Evolutionary conservation across 2,797 vertebrate species (phyloP), one percentile per base, ranked within the genome.

Genomic region (Chelmon rostratus): DNA sequence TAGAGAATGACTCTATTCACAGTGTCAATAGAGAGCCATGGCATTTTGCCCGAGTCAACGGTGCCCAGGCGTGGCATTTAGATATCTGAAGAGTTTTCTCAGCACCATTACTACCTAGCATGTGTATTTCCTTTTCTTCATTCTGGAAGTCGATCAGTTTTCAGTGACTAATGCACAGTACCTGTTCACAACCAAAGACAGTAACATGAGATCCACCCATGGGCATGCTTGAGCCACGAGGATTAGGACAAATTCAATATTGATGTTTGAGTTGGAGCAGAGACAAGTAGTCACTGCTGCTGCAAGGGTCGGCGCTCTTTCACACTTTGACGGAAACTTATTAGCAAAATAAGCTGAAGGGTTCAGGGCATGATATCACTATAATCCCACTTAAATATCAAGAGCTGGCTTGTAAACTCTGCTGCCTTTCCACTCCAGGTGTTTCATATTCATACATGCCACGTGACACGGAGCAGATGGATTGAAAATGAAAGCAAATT

Each of bases 11-110:
- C 28, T 81, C 57, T 62, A 81, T 79, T 78, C 25, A 73, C 23
- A 64, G 50, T 67, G 80, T 89, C 83, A 86, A 72, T 54, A 76
- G 21, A 83, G 69, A 78, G 21, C 33, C 23, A 62, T 80, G 81
- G 74, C 86, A 84, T 91, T 86, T 81, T 71, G 69, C 64, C 78
- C 0, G 47, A 78, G 81, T 86, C 82, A 87, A 87, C 81, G 81
- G 49, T 47, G 64, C 57, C 50, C 40, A 16, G 71, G 31, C 12
- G 5, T 85, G 83, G 58, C 76, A 89, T 93, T 93, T 87, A 81
- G 31, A 82, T 47, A 76, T 66, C 33, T 31, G 47, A 56, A 77
- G 69, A 77, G 52, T 72, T 42, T 61, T 73, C 54, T 67, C 53
- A 64, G 33, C 58, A 52, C 65, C 35, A 79, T 84, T 75, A 81